A percentile compares a stretch with the other conserved stretches of the same genome.
Conservation (phyloP, 23 tunicate species). For the Ascidia mentula region DNA sequence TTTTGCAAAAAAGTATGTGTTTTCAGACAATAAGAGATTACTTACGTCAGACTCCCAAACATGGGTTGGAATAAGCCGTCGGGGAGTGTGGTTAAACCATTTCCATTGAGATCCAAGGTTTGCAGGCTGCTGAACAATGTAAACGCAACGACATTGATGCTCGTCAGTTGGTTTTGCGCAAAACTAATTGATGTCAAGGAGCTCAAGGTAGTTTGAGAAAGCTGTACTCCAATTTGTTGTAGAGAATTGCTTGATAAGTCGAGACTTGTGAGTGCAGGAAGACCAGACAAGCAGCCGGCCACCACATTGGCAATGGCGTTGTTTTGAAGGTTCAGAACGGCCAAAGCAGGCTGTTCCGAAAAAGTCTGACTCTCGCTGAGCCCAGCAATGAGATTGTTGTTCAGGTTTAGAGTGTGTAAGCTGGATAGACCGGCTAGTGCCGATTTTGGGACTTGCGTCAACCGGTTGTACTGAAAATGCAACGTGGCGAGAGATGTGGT, state of each 20-base stretch:
- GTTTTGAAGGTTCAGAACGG: slow-evolving; percentile 34
- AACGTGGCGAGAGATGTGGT: slow-evolving; percentile 37
- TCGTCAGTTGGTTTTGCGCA: slow-evolving; percentile 18
- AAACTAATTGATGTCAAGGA: slow-evolving; percentile 19
- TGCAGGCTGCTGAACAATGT: slow-evolving; percentile 45
- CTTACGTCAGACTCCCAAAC: slow-evolving; percentile 51
- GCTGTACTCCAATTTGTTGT: slow-evolving; percentile 17
- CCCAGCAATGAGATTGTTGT: slow-evolving; percentile 41
- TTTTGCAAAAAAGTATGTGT: neutral
- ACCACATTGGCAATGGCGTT: slow-evolving; percentile 51
- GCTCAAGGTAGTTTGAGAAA: slow-evolving; percentile 20
- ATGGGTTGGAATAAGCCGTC: slow-evolving; percentile 30
- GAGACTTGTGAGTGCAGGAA: slow-evolving; percentile 44
- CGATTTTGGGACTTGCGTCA: slow-evolving; percentile 56
- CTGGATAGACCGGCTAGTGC: slow-evolving; percentile 40
- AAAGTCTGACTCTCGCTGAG: slow-evolving; percentile 50
- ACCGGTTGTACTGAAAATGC: slow-evolving; percentile 30
- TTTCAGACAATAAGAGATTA: neutral
- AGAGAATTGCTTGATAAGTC: slow-evolving; percentile 40
- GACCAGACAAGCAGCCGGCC: slow-evolving; percentile 53
- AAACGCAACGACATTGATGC: slow-evolving; percentile 29
- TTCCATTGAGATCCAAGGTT: slow-evolving; percentile 45
- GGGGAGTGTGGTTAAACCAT: slow-evolving; percentile 35
- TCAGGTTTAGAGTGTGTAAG: slow-evolving; percentile 60
- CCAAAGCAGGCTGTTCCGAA: slow-evolving; percentile 45